A percentile compares a stretch with the other conserved stretches of the same genome.
These are phyloP conservation scores for Habrosyne pyritoides DNA, from an alignment of 2,888 invertebrate species.

Conservation along the genomic window DNA sequence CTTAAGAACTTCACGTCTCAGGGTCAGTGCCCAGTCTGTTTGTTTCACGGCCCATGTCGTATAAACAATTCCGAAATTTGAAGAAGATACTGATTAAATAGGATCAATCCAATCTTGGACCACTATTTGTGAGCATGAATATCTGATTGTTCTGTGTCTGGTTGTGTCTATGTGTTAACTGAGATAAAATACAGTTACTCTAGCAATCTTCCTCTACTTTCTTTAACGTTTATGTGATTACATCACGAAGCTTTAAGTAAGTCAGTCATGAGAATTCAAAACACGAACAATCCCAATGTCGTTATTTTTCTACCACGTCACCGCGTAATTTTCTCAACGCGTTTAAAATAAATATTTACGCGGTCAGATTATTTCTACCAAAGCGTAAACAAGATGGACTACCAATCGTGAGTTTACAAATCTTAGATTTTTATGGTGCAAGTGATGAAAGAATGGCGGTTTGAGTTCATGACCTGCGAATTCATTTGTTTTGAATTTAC, in stretches of 20 bases:
- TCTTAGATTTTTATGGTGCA: background rate
- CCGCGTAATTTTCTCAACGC: background rate
- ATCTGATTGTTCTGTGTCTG: no score
- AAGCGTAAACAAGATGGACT: conserved; percentile 1
- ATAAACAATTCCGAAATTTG: no score
- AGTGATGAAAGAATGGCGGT: background rate
- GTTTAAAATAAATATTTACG: conserved; percentile 3
- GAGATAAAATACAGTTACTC: no score
- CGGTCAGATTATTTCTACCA: conserved; percentile 1
- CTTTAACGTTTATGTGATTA: background rate
- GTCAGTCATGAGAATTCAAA: background rate
- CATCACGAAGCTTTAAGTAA: background rate
- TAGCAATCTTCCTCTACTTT: no score
- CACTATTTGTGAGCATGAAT: no score
- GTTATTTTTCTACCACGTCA: background rate
- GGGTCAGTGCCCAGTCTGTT: no score
- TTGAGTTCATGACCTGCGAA: background rate
- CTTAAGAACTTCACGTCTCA: no score
- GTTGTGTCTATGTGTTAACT: no score
- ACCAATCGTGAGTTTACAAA: background rate
- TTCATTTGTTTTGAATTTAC: background rate
- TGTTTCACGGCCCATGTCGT: no score
- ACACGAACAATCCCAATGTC: background rate
- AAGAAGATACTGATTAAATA: no score
- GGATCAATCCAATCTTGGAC: no score